Evolutionary conservation across 1,140 invertebrate species (phyloP).

Genomic region (Drosophila navojoa): DNA sequence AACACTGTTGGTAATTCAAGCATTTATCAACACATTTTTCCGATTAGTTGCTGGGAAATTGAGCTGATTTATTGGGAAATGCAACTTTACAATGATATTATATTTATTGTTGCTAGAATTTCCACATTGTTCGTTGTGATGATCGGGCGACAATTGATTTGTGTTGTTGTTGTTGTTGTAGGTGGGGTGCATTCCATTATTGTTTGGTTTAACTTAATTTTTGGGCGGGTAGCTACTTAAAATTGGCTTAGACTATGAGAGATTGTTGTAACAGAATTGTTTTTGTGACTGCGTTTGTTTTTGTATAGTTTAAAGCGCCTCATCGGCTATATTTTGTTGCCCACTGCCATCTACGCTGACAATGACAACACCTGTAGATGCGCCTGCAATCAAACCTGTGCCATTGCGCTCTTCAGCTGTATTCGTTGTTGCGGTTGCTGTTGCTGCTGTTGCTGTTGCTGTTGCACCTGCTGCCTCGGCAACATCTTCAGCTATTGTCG

Average conservation of each 20-base stretch:
- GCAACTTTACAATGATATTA: too few species aligned
- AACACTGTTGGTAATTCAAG: background rate
- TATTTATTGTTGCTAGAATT: too few species aligned
- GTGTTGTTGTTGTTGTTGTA: background rate
- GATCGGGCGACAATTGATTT: background rate
- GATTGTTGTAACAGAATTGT: conserved; percentile 33
- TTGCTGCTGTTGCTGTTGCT: conserved; percentile 1
- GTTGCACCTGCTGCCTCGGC: conserved; percentile 32
- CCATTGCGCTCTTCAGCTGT: conserved; percentile 22
- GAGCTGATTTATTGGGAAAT: background rate
- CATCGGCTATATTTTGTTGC: conserved; percentile 67
- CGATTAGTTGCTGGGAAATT: background rate
- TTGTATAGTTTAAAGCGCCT: conserved; percentile 65
- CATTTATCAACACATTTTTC: background rate
- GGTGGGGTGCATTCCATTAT: conserved; percentile 24
- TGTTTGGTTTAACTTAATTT: conserved; percentile 18
- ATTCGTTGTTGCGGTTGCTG: conserved; percentile 17
- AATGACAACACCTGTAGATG: conserved; percentile 50
- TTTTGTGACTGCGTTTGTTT: conserved; percentile 43
- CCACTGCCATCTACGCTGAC: conserved; percentile 62
- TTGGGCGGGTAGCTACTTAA: conserved; percentile 35
- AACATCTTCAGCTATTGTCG: conserved; percentile 65
- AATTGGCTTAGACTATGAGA: conserved; percentile 73
- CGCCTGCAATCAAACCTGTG: conserved; percentile 1
- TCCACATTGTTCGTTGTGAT: conserved; percentile 5